phyloP scores from a whole-genome alignment of 64 coral and sea anemone genomes.

The Dendrophyllia cribrosa region DNA sequence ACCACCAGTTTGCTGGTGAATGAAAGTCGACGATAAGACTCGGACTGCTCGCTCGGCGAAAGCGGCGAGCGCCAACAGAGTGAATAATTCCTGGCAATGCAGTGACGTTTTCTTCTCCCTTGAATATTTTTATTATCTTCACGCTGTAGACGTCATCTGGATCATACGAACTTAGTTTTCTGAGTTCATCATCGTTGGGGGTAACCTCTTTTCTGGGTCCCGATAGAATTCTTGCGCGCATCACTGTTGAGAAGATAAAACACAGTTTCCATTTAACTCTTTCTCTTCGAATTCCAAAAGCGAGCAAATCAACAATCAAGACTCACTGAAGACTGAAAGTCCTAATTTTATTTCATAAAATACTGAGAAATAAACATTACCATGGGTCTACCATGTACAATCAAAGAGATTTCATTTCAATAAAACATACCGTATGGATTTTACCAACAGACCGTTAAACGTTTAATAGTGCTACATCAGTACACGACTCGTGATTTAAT shows the following conservation, averaged over 20 bases:
- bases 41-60: background rate
- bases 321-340: too few relatives aligned
- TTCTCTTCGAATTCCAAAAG: too few relatives aligned
- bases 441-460: too few relatives aligned
- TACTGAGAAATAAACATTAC: too few relatives aligned
- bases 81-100: background rate
- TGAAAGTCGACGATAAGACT: background rate
- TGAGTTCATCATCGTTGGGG: background rate
- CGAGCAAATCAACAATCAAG: too few relatives aligned
- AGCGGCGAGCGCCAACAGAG: background rate
- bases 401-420: too few relatives aligned
- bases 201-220: background rate
- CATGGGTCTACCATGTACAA: too few relatives aligned
- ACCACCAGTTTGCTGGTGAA: background rate
- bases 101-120: background rate
- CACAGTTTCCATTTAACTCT: too few relatives aligned
- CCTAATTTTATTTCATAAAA: too few relatives aligned
- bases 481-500: too few relatives aligned
- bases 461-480: too few relatives aligned
- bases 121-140: conserved; percentile 35
- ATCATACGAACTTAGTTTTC: background rate
- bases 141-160: conserved; percentile 15
- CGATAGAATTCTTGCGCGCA: conserved; percentile 7
- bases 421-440: too few relatives aligned
- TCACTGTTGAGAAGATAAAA: background rate